Conservation (phyloP, 2,797 vertebrate species). For the Geotrypetes seraphini region DNA sequence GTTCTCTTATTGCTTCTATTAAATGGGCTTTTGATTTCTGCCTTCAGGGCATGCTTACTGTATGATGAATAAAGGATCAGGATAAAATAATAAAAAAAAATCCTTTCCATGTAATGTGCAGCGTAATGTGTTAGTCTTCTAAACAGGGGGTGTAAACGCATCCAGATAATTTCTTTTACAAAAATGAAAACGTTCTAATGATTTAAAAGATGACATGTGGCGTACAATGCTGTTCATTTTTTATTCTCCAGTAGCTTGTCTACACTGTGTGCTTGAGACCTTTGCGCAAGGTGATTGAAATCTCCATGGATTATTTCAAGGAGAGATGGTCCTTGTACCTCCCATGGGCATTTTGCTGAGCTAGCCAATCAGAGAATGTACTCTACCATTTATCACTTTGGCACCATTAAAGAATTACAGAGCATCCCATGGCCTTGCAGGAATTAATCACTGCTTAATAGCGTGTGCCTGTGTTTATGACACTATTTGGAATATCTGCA, state of each 20-base stretch:
- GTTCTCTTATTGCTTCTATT: slow-evolving; percentile 18
- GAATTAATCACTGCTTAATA: slow-evolving; percentile 59
- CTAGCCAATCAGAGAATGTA: slow-evolving; percentile 21
- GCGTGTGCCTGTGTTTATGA: slow-evolving; percentile 40
- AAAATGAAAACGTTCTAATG: background rate
- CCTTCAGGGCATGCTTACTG: slow-evolving; percentile 20
- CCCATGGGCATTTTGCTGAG: slow-evolving; percentile 41
- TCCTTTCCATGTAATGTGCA: no score
- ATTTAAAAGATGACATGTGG: background rate
- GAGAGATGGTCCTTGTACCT: slow-evolving; percentile 19
- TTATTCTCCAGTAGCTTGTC: background rate
- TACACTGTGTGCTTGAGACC: slow-evolving; percentile 6
- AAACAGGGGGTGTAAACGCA: no score
- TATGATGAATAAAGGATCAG: slow-evolving; percentile 17
- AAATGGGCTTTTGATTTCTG: slow-evolving; percentile 19
- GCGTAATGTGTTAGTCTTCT: no score
- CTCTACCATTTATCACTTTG: slow-evolving; percentile 42
- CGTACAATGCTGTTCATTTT: slow-evolving; percentile 4
- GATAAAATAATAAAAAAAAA: slow-evolving; percentile 14
- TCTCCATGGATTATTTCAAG: slow-evolving; percentile 8
- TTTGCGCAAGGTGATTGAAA: slow-evolving; percentile 48
- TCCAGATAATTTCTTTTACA: background rate
- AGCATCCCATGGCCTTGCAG: slow-evolving; percentile 26
- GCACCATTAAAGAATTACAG: slow-evolving; percentile 40
- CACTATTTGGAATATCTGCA: slow-evolving; percentile 37